Evolutionary conservation across 92 coral and sea anemone genomes (phyloP).

Genomic region (Phenganax marumi): DNA sequence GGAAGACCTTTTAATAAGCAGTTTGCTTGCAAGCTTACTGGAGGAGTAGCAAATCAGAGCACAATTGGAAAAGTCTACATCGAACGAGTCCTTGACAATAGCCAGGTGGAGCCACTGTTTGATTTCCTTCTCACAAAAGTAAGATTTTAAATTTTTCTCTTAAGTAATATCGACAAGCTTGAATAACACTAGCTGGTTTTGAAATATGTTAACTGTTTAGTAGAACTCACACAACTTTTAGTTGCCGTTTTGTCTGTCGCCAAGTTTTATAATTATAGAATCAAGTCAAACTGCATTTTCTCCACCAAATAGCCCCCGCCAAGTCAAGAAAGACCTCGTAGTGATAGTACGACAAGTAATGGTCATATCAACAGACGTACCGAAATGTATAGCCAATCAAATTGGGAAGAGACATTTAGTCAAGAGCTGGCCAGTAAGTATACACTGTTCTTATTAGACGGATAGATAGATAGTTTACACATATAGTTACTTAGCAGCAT

Average conservation of each 20-base stretch:
- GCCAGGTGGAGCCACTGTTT: constrained; percentile 50
- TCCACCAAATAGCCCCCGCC: background rate
- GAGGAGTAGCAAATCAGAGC: constrained; percentile 63
- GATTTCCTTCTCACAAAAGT: constrained; percentile 87
- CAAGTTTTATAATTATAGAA: too few species aligned
- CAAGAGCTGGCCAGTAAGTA: constrained; percentile 77
- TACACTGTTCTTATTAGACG: background rate
- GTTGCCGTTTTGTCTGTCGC: background rate
- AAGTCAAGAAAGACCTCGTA: constrained; percentile 13
- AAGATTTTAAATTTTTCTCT: background rate
- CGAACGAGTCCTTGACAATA: constrained; percentile 58
- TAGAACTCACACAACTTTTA: background rate
- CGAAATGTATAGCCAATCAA: constrained; percentile 2
- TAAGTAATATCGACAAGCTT: background rate
- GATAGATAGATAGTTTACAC: too few species aligned
- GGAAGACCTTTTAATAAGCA: constrained; percentile 89
- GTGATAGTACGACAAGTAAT: background rate
- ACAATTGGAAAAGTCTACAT: constrained; percentile 79
- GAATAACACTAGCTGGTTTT: too few species aligned
- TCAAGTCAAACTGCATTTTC: background rate
- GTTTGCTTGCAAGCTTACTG: constrained; percentile 74
- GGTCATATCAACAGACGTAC: background rate
- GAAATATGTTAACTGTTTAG: too few species aligned
- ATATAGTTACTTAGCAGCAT: too few species aligned
- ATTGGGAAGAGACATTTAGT: constrained; percentile 87